Evolutionary conservation across 1,140 invertebrate genomes (phyloP).

Genomic region (Papilio glaucus): DNA sequence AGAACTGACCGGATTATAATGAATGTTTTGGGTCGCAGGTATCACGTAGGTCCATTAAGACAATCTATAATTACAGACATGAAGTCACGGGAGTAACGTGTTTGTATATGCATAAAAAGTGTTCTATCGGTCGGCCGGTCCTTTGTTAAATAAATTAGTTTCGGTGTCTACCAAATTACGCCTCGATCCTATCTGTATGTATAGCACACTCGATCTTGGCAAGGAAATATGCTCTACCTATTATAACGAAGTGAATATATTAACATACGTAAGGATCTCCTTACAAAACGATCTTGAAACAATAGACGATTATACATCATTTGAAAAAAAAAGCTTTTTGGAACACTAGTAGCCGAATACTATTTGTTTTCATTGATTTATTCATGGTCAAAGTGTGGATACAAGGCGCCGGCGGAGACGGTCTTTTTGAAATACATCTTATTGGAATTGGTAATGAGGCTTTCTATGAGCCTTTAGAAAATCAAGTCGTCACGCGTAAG

Average conservation of each 20-base stretch:
- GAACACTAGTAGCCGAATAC: slow-evolving; percentile 78
- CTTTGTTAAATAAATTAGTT: slow-evolving; percentile 85
- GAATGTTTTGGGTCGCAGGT: slow-evolving; percentile 36
- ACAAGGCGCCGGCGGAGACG: slow-evolving; percentile 75
- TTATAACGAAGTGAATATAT: slow-evolving; percentile 74
- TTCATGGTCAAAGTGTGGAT: slow-evolving; percentile 75
- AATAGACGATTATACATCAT: slow-evolving; percentile 72
- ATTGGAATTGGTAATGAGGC: slow-evolving; percentile 78
- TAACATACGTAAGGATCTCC: slow-evolving; percentile 69
- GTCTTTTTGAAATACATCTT: slow-evolving; percentile 70
- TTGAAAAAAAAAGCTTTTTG: slow-evolving; percentile 71
- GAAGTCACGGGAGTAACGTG: slow-evolving; percentile 71
- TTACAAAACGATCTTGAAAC: slow-evolving; percentile 77
- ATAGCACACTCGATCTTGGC: slow-evolving; percentile 67
- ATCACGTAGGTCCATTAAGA: slow-evolving; percentile 56
- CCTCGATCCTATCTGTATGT: slow-evolving; percentile 77
- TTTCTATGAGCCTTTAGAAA: slow-evolving; percentile 69
- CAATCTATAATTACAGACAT: slow-evolving; percentile 68
- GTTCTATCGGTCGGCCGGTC: slow-evolving; percentile 75
- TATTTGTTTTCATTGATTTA: slow-evolving; percentile 84
- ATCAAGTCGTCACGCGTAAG: slow-evolving; percentile 65
- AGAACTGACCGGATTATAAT: slow-evolving; percentile 26
- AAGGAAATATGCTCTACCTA: slow-evolving; percentile 79
- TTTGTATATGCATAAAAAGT: slow-evolving; percentile 80
- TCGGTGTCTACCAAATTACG: slow-evolving; percentile 85